phyloP scores from a whole-genome alignment of 2,888 invertebrate species.

The Muscina levida region DNA sequence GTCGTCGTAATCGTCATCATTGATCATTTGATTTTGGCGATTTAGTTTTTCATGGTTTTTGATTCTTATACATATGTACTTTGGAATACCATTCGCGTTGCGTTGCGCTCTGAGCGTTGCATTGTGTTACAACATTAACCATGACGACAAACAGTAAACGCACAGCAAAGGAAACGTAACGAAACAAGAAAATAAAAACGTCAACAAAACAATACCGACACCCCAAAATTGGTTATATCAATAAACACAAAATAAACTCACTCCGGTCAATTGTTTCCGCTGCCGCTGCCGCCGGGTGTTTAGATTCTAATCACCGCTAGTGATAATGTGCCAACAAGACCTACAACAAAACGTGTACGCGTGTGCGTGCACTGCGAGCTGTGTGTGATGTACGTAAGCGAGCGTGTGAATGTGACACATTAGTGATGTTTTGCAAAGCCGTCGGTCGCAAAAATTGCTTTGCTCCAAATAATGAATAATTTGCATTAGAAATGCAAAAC shows the following conservation, averaged over 20 bases:
- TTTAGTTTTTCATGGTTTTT: background rate
- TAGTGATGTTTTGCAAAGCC: background rate
- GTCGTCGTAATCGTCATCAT: slow-evolving; percentile 5
- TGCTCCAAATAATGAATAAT: background rate
- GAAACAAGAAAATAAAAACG: slow-evolving; percentile 20
- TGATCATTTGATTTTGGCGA: background rate
- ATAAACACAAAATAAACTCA: slow-evolving; percentile 26
- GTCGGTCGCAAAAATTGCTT: slow-evolving; percentile 19
- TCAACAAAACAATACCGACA: background rate
- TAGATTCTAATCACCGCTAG: slow-evolving; percentile 27
- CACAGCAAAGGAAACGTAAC: background rate
- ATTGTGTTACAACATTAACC: no score
- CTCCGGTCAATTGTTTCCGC: background rate
- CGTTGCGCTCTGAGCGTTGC: background rate
- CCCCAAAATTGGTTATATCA: slow-evolving; percentile 6
- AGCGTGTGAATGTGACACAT: slow-evolving; percentile 11
- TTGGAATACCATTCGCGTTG: background rate
- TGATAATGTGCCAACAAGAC: slow-evolving; percentile 17
- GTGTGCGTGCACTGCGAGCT: slow-evolving; percentile 4
- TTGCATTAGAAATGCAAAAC: background rate
- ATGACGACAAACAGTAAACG: no score
- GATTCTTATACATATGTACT: background rate
- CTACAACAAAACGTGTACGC: slow-evolving; percentile 8
- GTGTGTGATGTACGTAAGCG: background rate
- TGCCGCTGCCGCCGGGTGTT: slow-evolving; percentile 22